Evolutionary conservation across 2,113 vertebrate species (phyloP).

Genomic region (Pyxicephalus adspersus): DNA sequence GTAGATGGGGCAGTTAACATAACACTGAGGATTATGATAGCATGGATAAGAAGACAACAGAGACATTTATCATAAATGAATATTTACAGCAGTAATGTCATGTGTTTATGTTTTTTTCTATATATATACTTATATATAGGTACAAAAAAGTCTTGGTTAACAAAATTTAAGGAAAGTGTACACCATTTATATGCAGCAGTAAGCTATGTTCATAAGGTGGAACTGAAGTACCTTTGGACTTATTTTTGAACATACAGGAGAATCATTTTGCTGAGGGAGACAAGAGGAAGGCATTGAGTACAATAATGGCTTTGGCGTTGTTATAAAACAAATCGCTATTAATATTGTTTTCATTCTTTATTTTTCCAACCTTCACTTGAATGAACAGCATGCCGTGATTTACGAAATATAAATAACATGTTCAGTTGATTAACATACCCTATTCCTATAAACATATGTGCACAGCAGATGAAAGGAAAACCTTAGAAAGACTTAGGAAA

Average conservation of each 20-base stretch:
- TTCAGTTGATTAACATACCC: background rate
- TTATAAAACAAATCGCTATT: constrained; percentile 68
- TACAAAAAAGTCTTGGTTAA: constrained; percentile 74
- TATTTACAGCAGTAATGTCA: constrained; percentile 80
- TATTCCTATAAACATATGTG: background rate
- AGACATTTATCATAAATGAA: constrained; percentile 73
- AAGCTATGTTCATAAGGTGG: constrained; percentile 63
- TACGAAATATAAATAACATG: background rate
- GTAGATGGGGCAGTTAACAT: constrained; percentile 77
- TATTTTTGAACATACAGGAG: constrained; percentile 39
- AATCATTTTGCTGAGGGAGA: constrained; percentile 47
- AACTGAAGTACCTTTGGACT: constrained; percentile 52
- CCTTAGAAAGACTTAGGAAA: background rate
- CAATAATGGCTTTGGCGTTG: constrained; percentile 77
- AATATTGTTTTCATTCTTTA: constrained; percentile 67
- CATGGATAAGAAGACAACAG: constrained; percentile 69
- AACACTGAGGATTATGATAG: constrained; percentile 69
- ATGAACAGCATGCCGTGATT: constrained; percentile 10
- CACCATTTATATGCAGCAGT: constrained; percentile 65
- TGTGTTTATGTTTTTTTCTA: constrained; percentile 67
- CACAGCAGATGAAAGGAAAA: background rate
- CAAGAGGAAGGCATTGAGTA: constrained; percentile 2
- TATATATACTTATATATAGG: constrained; percentile 71
- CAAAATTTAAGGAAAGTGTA: constrained; percentile 68
- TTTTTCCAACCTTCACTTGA: constrained; percentile 5